Conservation (phyloP, 2,797 vertebrate species). For the Manis pentadactyla region DNA sequence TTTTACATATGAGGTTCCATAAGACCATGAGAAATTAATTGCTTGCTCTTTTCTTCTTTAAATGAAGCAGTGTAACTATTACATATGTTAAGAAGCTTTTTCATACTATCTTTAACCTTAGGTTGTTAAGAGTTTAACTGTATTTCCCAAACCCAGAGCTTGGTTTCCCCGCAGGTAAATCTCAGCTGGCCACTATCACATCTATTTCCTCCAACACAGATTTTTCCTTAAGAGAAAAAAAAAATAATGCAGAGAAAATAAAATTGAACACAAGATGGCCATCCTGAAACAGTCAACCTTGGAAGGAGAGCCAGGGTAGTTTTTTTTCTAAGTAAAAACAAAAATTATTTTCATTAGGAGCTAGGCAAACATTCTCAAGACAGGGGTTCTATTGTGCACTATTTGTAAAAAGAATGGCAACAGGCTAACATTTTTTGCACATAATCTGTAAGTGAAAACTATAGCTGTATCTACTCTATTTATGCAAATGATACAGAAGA, state of each 20-base stretch:
- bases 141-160: not conserved
- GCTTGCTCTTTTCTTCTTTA: not conserved
- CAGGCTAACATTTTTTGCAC: not conserved
- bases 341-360: not conserved
- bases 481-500: not conserved
- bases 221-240: conserved; percentile 89
- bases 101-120: not conserved
- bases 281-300: not conserved
- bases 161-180: not conserved
- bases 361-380: not conserved
- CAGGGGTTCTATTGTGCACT: not conserved
- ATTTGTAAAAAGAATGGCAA: not conserved
- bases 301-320: not conserved
- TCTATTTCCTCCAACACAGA: conserved; percentile 96
- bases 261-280: not conserved
- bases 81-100: not conserved
- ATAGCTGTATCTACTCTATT: not conserved
- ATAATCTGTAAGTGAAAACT: not conserved
- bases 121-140: not conserved
- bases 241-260: not conserved
- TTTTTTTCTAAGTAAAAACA: not conserved
- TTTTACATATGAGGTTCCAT: not conserved
- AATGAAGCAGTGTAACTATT: not conserved
- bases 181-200: conserved; percentile 93
- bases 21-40: not conserved